Evolutionary conservation across 2,113 vertebrate genomes (phyloP), one percentile per base, ranked within the genome.

Genomic region (Hippopotamus amphibius): DNA sequence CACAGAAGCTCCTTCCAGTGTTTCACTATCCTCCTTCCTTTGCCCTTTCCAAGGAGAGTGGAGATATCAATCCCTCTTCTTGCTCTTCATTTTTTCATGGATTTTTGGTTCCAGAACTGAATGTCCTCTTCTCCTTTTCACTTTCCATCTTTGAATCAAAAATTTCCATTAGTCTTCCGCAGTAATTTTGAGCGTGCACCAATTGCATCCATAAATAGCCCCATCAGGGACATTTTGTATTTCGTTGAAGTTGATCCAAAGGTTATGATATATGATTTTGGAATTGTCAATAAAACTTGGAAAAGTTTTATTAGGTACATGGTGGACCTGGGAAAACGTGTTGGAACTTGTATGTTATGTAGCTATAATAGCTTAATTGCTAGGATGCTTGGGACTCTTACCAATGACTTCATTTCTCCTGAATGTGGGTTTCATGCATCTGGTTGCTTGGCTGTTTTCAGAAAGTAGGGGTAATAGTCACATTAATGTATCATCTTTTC

Each of bases 401-500:
- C 5, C 46, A 48, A 88, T 98, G 95, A 97, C 79, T 97, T 97
- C 85, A 95, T 88, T 86, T 74, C 89, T 89, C 50, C 82, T 93
- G 74, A 94, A 96, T 96, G 96, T 80, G 26, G 71, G 33, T 89
- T 95, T 97, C 89, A 90, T 93, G 85, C 93, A 93, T 96, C 88
- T 96, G 93, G 88, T 96, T 96, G 61, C 87, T 97, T 84, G 41
- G 48, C 91, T 96, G 61, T 95, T 97, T 98, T 82, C 80, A 97
- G 89, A 95, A 96, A 97, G 89, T 55, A 86, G 59, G 57, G 55
- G 93, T 93, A 95, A 96, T 90, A 95, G 83, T 93, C 65, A 66
- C 63, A 95, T 88, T 93, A 95, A 97, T 72, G 33, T 82, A 94
- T 96, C 95, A 96, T 93, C 91, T 97, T 97, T 97, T 97, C 96